A percentile compares a stretch with the other conserved stretches of the same genome.
phyloP scores from a whole-genome alignment of 2,113 vertebrate species.

The Heliornis fulica region DNA sequence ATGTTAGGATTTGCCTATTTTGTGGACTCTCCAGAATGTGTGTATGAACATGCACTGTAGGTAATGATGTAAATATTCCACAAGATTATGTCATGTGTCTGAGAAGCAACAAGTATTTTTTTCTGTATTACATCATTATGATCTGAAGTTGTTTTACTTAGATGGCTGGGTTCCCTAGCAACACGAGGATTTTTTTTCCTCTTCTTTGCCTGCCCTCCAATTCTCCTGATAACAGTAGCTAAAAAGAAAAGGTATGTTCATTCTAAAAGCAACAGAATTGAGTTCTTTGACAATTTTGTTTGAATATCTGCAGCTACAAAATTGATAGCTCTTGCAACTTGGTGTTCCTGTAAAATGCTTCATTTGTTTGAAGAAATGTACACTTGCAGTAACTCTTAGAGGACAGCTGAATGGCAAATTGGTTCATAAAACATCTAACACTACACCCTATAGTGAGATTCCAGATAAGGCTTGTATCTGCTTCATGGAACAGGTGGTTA shows the following conservation, averaged over 20 bases:
- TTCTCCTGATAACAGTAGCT: neutral
- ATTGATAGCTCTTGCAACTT: neutral
- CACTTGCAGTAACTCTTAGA: neutral
- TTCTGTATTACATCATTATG: neutral
- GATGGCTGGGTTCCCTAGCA: neutral
- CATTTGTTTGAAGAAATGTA: constrained; percentile 1
- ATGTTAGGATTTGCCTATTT: neutral
- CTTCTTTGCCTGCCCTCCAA: neutral
- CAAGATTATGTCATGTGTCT: neutral
- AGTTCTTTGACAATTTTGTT: neutral
- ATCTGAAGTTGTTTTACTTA: neutral
- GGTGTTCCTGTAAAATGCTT: neutral
- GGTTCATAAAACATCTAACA: neutral
- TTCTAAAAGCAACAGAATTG: neutral
- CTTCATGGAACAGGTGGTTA: neutral
- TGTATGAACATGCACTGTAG: neutral
- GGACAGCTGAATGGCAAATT: neutral
- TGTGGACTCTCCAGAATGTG: neutral
- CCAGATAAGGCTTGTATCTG: neutral
- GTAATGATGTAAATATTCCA: neutral
- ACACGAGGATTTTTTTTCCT: neutral
- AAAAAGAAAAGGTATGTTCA: neutral
- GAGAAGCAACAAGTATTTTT: neutral
- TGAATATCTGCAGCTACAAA: neutral
- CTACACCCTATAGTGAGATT: neutral